These are phyloP conservation scores for Norana najaformis DNA, from an alignment of 2,888 invertebrate genomes.

Conservation along the genomic window DNA sequence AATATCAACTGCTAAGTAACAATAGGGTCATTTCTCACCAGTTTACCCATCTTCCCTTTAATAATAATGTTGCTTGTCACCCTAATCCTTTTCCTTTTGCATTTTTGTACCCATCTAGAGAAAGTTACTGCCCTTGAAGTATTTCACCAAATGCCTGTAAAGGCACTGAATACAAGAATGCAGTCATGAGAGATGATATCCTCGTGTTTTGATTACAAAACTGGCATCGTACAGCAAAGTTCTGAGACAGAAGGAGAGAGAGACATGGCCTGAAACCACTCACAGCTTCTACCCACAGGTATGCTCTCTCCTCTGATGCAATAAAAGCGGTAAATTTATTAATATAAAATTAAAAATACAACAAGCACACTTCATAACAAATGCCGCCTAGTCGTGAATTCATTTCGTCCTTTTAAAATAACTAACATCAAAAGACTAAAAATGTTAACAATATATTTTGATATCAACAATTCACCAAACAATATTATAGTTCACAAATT, in stretches of 20 bases:
- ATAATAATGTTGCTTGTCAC: not conserved
- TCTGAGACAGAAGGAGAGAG: not conserved
- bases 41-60: not conserved
- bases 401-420: not conserved
- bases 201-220: not conserved
- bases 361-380: constrained; percentile 17
- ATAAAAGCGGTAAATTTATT: not conserved
- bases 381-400: not conserved
- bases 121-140: not conserved
- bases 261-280: not conserved
- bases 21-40: too few species aligned
- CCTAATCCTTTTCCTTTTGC: not conserved
- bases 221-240: not conserved
- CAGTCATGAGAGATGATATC: not conserved
- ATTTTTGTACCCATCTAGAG: not conserved
- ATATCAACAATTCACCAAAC: constrained; percentile 23
- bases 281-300: not conserved
- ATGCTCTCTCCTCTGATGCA: constrained; percentile 13
- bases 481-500: not conserved
- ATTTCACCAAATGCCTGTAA: not conserved
- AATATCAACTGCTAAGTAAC: too few species aligned
- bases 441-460: constrained; percentile 19
- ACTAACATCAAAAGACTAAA: constrained; percentile 23
- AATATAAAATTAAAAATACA: constrained; percentile 16
- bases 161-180: not conserved